A percentile compares a stretch with the other conserved stretches of the same genome.
Conservation (phyloP, 92 coral and sea anemone genomes). For the Micromussa lordhowensis region DNA sequence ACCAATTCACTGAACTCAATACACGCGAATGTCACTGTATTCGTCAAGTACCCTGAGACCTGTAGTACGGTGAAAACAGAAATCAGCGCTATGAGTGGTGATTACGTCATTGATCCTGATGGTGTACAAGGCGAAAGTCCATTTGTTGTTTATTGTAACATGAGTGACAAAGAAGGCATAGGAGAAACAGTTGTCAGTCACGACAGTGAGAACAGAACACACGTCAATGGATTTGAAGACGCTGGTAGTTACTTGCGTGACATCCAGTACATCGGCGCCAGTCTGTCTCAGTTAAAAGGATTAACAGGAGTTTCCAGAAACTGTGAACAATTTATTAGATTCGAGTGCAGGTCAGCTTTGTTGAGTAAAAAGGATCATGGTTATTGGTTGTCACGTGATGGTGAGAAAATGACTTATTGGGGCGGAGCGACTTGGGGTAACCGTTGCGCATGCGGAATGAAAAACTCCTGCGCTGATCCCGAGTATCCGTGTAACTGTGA, state of each 20-base stretch:
- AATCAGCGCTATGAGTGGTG: constrained; percentile 5
- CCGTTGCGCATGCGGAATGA: constrained; percentile 19
- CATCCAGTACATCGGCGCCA: constrained; percentile 18
- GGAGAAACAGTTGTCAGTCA: constrained; percentile 48
- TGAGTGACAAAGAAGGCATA: constrained; percentile 19
- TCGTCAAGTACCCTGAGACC: constrained; percentile 8
- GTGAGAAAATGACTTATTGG: constrained; percentile 8
- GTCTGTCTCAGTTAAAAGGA: constrained; percentile 18
- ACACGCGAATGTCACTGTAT: not conserved
- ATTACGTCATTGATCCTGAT: constrained; percentile 9
- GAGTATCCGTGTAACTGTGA: constrained; percentile 31
- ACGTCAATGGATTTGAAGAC: not conserved
- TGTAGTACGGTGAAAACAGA: not conserved
- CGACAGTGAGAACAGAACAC: constrained; percentile 39
- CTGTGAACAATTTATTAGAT: constrained; percentile 36
- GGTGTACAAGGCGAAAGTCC: not conserved
- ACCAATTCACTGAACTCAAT: not conserved
- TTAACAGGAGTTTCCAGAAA: constrained; percentile 3
- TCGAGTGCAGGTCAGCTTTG: not conserved
- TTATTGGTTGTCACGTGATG: constrained; percentile 17
- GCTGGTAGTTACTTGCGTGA: not conserved
- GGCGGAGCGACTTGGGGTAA: not conserved
- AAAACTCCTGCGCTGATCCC: not conserved
- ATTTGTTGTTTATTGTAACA: constrained; percentile 26
- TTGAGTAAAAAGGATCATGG: accelerated